Evolutionary conservation across 2,888 invertebrate genomes (phyloP), one percentile per base, ranked within the genome.

Genomic region (Chironomus riparius): DNA sequence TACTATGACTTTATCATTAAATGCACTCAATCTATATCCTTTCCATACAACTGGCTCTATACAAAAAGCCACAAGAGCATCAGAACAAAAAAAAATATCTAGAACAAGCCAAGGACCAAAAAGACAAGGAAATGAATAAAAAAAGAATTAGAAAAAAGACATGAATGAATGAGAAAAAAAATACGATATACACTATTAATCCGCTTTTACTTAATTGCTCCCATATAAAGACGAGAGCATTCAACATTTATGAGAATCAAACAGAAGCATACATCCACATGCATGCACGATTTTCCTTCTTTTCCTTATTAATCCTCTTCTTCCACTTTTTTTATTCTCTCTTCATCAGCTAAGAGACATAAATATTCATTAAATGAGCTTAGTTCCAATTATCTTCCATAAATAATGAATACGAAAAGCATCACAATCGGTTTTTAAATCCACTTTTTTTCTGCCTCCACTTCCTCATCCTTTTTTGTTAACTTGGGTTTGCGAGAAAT

Each of bases 171-270:
- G n/a, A n/a, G n/a, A 47, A 21, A 10, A 68, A 38, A 28, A 70
- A 70, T 18, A 22, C 24, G 47, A 6, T 47, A 21, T 22, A 22
- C 47, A 18, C 24, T 62, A 72, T 72, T 72, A 72, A 72, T 72
- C 72, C 21, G 72, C 50, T 72, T 72, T 72, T n/a, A 72, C n/a
- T 72, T 72, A 72, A 72, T 72, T 72, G 56, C 50, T 72, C 62
- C 56, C 18, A 56, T 15, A 56, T 56, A 38, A 56, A 56, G 56
- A 56, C 15, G 7, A 18, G 56, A 56, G 56, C 50, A 15, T 50
- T 50, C 50, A 50, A 15, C 56, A 56, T 56, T 56, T 18, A 56
- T 56, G 56, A 56, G 56, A 56, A 56, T 56, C 56, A 18, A 15
- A 56, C 56, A 56, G 18, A 18, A 56, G 15, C 15, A 56, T 12